phyloP scores from a whole-genome alignment of 2,888 invertebrate genomes.

The Netelia inedita region DNA sequence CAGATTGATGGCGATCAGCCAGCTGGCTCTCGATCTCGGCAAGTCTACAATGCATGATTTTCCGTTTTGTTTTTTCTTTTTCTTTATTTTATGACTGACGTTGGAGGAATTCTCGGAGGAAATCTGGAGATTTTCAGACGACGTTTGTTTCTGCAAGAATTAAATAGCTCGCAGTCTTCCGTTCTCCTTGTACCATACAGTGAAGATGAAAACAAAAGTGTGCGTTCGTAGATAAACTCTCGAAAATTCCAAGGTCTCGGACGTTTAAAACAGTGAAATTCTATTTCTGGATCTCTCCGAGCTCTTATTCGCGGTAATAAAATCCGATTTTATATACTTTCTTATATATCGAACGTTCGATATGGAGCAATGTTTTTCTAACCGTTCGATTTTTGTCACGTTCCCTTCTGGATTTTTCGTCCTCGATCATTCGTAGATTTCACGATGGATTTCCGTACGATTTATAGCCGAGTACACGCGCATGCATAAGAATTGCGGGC shows the following conservation, averaged over 20 bases:
- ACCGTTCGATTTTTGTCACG: not conserved
- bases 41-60: conserved; percentile 44
- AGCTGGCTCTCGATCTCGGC: conserved; percentile 31
- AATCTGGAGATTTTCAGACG: conserved; percentile 12
- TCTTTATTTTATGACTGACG: not conserved
- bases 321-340: not conserved
- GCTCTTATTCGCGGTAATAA: not conserved
- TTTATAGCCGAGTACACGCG: not conserved
- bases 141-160: conserved; percentile 7
- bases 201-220: not conserved
- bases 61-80: conserved; percentile 6
- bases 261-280: conserved; percentile 24
- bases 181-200: not conserved
- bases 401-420: not conserved
- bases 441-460: conserved; percentile 26
- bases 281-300: conserved; percentile 26
- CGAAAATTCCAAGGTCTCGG: conserved; percentile 52
- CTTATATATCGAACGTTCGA: not conserved
- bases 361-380: not conserved
- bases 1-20: conserved; percentile 48
- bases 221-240: conserved; percentile 5
- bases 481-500: conserved; percentile 41
- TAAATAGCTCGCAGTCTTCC: not conserved
- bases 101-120: conserved; percentile 32
- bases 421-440: conserved; percentile 29